phyloP scores from a whole-genome alignment of 1,140 invertebrate species.

The Magallana gigas region DNA sequence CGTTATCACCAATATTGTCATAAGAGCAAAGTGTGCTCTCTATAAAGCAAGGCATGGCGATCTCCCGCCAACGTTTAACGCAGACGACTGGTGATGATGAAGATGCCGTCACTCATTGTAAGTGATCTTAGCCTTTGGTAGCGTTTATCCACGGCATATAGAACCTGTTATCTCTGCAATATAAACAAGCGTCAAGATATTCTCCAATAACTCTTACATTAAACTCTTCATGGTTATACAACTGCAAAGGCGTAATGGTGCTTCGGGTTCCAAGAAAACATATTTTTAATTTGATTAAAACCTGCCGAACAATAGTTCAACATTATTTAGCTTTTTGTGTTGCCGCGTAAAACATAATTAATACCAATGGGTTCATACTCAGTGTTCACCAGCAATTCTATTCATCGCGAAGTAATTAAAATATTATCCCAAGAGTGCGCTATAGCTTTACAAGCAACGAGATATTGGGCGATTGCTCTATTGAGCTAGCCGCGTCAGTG shows the following conservation, averaged over 20 bases:
- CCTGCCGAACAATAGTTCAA: too few relatives aligned
- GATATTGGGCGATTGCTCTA: not conserved
- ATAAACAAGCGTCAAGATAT: too few relatives aligned
- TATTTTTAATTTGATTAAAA: too few relatives aligned
- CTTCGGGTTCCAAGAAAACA: too few relatives aligned
- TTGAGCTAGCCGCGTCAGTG: not conserved
- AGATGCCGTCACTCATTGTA: too few relatives aligned
- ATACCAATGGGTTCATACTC: not conserved
- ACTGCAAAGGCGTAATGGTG: not conserved
- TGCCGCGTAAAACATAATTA: too few relatives aligned
- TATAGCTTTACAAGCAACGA: not conserved
- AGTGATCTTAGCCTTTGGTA: too few relatives aligned
- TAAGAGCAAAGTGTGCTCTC: not conserved
- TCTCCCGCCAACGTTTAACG: too few relatives aligned
- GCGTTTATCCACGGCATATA: too few relatives aligned
- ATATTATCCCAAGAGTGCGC: conserved; percentile 8
- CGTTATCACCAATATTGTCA: conserved; percentile 1
- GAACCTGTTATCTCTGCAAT: too few relatives aligned
- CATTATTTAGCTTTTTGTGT: too few relatives aligned
- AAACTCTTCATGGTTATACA: not conserved
- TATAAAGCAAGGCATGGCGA: not conserved
- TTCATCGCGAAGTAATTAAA: not conserved
- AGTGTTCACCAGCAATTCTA: not conserved
- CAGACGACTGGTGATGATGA: too few relatives aligned
- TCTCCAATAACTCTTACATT: not conserved